These are phyloP conservation scores for Strigops habroptila DNA, from an alignment of 2,113 vertebrate species.

Conservation along the genomic window DNA sequence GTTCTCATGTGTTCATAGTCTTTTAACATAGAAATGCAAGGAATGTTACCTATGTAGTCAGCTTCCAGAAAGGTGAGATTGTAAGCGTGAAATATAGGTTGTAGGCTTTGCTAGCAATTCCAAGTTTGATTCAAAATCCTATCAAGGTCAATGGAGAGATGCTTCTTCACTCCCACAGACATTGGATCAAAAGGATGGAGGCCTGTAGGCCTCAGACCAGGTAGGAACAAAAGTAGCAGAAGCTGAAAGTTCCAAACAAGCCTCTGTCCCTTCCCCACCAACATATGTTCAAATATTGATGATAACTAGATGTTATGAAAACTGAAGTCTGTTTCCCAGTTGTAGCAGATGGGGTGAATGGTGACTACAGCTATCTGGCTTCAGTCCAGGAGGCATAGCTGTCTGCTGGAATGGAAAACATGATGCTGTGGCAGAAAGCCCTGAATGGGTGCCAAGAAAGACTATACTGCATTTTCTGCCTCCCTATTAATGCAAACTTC, in stretches of 20 bases:
- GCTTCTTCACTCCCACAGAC: neutral
- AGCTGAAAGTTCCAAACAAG: neutral
- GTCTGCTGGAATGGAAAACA: neutral
- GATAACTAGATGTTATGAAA: neutral
- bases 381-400: neutral
- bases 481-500: neutral
- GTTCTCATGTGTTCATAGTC: neutral
- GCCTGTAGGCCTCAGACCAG: fast-evolving
- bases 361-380: neutral
- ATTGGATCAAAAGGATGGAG: neutral
- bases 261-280: neutral
- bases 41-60: neutral
- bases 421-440: neutral
- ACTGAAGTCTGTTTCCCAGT: neutral
- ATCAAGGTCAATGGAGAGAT: neutral
- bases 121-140: neutral
- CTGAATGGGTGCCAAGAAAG: neutral
- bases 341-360: neutral
- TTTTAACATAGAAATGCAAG: neutral
- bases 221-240: neutral
- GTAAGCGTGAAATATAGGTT: neutral
- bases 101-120: neutral
- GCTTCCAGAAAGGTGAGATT: neutral
- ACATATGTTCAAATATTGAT: neutral
- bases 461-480: neutral